Evolutionary conservation across 2,797 vertebrate genomes (phyloP).

Genomic region (Lophotriccus pileatus): DNA sequence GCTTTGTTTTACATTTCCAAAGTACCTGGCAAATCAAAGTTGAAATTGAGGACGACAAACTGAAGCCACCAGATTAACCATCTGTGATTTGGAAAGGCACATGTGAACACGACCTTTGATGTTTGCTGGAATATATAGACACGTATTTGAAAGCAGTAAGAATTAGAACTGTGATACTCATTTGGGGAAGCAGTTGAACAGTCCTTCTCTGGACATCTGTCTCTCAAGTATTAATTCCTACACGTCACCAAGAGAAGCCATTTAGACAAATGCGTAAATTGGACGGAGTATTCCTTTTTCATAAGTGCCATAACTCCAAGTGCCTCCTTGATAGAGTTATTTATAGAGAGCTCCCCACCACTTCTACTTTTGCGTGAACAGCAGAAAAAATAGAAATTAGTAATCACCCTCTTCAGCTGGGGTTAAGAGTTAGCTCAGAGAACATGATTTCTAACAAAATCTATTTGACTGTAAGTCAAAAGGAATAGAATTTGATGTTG

Average conservation of each 20-base stretch:
- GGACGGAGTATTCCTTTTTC: slow-evolving; percentile 31
- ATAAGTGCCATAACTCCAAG: background rate
- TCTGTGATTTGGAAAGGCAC: background rate
- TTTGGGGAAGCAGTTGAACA: background rate
- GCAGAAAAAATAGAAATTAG: slow-evolving; percentile 27
- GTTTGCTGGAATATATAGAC: background rate
- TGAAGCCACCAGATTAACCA: background rate
- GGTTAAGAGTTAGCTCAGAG: background rate
- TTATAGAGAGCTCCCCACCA: slow-evolving; percentile 39
- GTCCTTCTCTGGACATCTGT: slow-evolving; percentile 47
- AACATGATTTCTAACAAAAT: slow-evolving; percentile 20
- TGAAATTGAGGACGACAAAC: background rate
- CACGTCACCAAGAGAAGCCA: background rate
- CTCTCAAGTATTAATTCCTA: slow-evolving; percentile 35
- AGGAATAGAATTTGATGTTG: background rate
- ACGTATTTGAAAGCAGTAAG: background rate
- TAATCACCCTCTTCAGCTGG: slow-evolving; percentile 9
- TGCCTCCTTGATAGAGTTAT: slow-evolving; percentile 4
- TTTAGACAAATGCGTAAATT: background rate
- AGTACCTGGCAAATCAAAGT: background rate
- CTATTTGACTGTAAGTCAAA: background rate
- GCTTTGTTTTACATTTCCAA: background rate
- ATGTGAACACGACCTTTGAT: background rate
- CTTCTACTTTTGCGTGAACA: slow-evolving; percentile 1
- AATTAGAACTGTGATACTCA: background rate